phyloP scores from a whole-genome alignment of 2,888 invertebrate species.

The Drosophila eohydei region DNA sequence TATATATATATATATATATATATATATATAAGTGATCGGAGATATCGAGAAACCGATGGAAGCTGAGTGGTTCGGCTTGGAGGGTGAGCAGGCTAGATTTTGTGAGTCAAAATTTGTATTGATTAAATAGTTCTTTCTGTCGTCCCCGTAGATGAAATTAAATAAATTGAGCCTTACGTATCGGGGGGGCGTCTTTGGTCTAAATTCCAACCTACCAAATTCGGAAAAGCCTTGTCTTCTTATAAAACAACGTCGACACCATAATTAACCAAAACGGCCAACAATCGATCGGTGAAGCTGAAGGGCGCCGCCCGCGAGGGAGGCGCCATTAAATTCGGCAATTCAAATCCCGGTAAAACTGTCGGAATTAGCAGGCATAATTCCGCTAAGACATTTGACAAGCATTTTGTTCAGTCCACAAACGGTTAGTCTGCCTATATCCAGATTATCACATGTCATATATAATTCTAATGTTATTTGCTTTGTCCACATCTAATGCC shows the following conservation, averaged over 20 bases:
- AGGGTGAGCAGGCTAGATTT: constrained; percentile 24
- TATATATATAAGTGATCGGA: background rate
- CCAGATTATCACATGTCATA: background rate
- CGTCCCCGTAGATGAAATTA: constrained; percentile 10
- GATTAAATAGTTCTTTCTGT: constrained; percentile 9
- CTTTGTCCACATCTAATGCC: background rate
- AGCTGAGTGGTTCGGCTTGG: background rate
- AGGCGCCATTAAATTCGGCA: constrained; percentile 19
- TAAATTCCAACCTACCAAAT: constrained; percentile 26
- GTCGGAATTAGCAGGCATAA: background rate
- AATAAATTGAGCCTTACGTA: background rate
- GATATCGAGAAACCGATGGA: too few species aligned
- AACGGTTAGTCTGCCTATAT: constrained; percentile 48
- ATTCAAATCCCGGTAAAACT: background rate
- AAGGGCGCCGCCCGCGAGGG: constrained; percentile 37
- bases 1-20: background rate
- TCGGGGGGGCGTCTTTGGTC: constrained; percentile 5
- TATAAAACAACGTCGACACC: background rate
- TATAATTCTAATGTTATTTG: background rate
- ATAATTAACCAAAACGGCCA: constrained; percentile 31
- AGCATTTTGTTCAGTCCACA: constrained; percentile 44
- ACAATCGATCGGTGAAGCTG: constrained; percentile 25
- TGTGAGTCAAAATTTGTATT: constrained; percentile 29
- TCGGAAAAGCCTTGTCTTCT: constrained; percentile 4
- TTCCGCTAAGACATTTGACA: constrained; percentile 32